phyloP scores from a whole-genome alignment of 2,888 invertebrate genomes.

The Mongoloraphidia duomilia region DNA sequence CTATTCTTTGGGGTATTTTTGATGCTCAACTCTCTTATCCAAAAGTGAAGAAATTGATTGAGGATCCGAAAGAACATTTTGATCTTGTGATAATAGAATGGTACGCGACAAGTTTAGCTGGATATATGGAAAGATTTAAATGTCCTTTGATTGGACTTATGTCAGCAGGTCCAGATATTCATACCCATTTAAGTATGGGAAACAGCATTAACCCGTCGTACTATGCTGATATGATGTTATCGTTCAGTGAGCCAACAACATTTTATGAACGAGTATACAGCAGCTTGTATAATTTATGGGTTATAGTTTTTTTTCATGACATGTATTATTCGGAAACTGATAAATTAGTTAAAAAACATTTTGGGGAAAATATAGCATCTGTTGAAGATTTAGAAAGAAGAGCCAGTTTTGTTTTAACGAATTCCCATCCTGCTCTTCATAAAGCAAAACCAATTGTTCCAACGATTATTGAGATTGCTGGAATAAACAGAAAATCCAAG shows the following conservation, averaged over 20 bases:
- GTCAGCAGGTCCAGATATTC: conserved; percentile 35
- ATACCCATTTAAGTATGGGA: too few species aligned
- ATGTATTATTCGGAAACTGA: conserved; percentile 16
- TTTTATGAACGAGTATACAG: conserved; percentile 24
- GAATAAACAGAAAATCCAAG: too few species aligned
- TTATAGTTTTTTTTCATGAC: too few species aligned
- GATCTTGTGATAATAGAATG: conserved; percentile 55
- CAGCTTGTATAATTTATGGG: conserved; percentile 13
- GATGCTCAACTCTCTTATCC: too few species aligned
- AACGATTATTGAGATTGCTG: conserved; percentile 35
- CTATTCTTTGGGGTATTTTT: conserved; percentile 19
- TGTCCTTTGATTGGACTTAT: conserved; percentile 40
- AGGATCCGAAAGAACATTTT: conserved; percentile 37
- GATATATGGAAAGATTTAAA: conserved; percentile 44
- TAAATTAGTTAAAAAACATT: conserved; percentile 18
- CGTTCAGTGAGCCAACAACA: too few species aligned
- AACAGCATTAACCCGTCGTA: conserved; percentile 32
- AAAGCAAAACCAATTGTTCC: conserved; percentile 31
- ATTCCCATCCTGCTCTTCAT: conserved; percentile 32
- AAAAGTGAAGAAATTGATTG: too few species aligned
- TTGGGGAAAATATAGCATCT: conserved; percentile 20
- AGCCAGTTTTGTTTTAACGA: conserved; percentile 32
- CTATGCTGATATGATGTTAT: conserved; percentile 22
- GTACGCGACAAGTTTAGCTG: conserved; percentile 55
- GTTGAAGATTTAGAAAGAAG: conserved; percentile 30